Evolutionary conservation across 2,797 vertebrate genomes (phyloP), one percentile per base, ranked within the genome.

Genomic region (Orientallactaga sibirica): DNA sequence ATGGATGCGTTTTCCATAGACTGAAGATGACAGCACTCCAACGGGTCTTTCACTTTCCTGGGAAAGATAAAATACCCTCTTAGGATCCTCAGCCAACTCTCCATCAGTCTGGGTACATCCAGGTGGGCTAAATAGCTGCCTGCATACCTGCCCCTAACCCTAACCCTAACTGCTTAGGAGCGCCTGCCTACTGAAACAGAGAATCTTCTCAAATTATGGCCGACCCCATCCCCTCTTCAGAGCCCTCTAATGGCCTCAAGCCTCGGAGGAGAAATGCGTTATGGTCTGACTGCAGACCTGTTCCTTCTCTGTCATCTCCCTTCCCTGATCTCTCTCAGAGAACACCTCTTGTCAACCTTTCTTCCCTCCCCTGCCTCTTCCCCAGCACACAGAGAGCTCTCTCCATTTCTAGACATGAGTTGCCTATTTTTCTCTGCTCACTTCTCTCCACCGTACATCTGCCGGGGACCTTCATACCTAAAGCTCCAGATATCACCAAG

Each of bases 31-130:
- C 82, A 98, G 91, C 96, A 99, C 97, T 0, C 98, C 97, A 0
- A 98, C 93, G 0, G 93, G 70, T 97, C 99, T 98, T 95, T 98
- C 97, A 90, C 55, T 97, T 96, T 99, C 99, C 99, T 99, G 97
- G 76, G 41, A 52, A 22, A 48, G 18, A 58, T 20, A 4, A n/a
- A 29, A 33, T 27, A 33, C 41, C 4, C 27, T 16, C 12, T 88
- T 22, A 79, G 67, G 1, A 5, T 19, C 1, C 0, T 1, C 7
- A 1, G 19, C 27, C 19, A 1, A 11, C 64, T 4, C 0, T 1
- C 10, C n/a, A 0, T 3, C 67, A 0, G n/a, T 16, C 61, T 0
- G 48, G 18, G 3, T 7, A 2, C 84, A 27, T 6, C 75, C 25
- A 0, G 6, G 7, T 2, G 9, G 24, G 4, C n/a, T 48, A 10